Base-by-base conservation (phyloP, 2,113 vertebrate genomes). In the Syngnathus scovelli region DNA sequence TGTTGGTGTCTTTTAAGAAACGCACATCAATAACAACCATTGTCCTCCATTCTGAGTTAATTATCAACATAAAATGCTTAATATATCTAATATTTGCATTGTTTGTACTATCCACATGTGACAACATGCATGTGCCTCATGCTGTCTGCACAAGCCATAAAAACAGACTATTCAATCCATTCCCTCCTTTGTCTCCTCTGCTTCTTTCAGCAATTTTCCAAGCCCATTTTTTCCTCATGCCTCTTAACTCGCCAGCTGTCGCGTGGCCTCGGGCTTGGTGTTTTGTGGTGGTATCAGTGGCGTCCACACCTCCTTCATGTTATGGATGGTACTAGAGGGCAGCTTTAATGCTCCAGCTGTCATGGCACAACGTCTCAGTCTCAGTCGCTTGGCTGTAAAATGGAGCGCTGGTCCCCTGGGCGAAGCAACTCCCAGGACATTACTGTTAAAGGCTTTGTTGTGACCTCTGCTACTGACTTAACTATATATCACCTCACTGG, bases 301-400 rank as follows among this genome's bases (percentile, higher is more conserved):
- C 72, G 74, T 83, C 79, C 78, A 69, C 75, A 68, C 81, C 84
- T 81, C 77, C 78, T 83, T 80, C 81, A 69, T 79, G 83, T 85
- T 83, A 86, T 85, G 71, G 83, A 89, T 87, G 80, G 78, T 76
- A 66, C 77, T 77, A 76, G 72, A 78, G 78, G 74, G 76, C 60
- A 58, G 83, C 82, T 85, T 88, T 85, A 88, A 81, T 77, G 85
- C 86, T 83, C 76, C 83, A 85, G 85, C 85, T 87, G 84, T 86
- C 87, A 82, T 67, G 73, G 78, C 75, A 64, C 86, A 23, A 76
- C 72, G 75, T 79, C 82, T 84, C 88, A 76, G 85, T 86, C 85
- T 87, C 85, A 85, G 83, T 85, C 67, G 80, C 85, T 86, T 84
- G 85, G 88, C 80, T 86, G 86, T 88, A 89, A 89, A 89, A 89